These are phyloP conservation scores for Tetropium fuscum DNA, from an alignment of 2,888 invertebrate genomes.

Conservation along the genomic window DNA sequence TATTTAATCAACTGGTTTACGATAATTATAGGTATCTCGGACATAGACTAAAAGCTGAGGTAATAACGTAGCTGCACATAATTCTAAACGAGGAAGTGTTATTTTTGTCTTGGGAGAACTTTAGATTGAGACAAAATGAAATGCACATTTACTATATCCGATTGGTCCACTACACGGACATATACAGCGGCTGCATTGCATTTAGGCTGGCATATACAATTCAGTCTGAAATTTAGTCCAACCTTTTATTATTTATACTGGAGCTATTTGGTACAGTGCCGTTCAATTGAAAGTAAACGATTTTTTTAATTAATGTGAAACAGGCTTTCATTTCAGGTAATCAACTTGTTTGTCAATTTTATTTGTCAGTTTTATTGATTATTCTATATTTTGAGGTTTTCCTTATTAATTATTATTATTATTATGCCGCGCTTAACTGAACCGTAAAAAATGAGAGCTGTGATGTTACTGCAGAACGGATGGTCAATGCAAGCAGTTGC, in stretches of 20 bases:
- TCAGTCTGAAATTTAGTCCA: not conserved
- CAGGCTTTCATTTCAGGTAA: too few relatives aligned
- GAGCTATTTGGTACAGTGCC: not conserved
- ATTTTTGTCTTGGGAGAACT: not conserved
- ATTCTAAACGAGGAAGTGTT: slow-evolving; percentile 4
- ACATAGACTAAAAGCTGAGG: slow-evolving; percentile 1
- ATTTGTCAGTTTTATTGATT: too few relatives aligned
- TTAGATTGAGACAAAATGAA: not conserved
- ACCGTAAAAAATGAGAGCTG: too few relatives aligned
- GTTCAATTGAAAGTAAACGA: too few relatives aligned
- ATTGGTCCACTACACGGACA: not conserved
- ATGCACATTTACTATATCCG: not conserved
- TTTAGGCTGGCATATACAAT: not conserved
- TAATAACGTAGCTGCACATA: not conserved
- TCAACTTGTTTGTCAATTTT: too few relatives aligned
- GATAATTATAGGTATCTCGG: not conserved
- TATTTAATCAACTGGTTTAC: not conserved
- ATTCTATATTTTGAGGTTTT: too few relatives aligned
- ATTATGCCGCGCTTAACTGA: too few relatives aligned
- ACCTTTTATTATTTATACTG: not conserved
- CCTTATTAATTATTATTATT: too few relatives aligned
- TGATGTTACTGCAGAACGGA: too few relatives aligned
- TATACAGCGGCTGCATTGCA: not conserved
- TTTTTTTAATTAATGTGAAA: too few relatives aligned
- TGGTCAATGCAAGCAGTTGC: too few relatives aligned